Conservation (phyloP, 1,140 invertebrate species). For the Lineus longissimus region DNA sequence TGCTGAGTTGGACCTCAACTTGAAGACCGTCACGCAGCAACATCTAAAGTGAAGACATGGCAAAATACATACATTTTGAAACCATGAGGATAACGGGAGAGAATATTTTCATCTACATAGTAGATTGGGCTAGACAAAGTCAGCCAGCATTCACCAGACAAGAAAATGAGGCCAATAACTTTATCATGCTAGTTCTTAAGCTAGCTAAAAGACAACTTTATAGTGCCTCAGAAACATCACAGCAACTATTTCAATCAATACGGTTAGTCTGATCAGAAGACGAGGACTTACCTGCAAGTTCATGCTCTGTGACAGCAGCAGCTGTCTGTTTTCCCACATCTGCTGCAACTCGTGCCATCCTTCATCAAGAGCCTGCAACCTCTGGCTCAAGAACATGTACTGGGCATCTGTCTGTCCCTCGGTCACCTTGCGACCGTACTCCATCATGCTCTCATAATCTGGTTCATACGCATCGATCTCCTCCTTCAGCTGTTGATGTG, state of each 20-base stretch:
- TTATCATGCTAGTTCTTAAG: too few relatives aligned
- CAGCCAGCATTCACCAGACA: too few relatives aligned
- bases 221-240: too few relatives aligned
- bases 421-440: constrained; percentile 93
- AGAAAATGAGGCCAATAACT: too few relatives aligned
- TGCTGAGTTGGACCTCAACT: constrained; percentile 93
- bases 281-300: constrained; percentile 48
- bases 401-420: constrained; percentile 84
- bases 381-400: constrained; percentile 96
- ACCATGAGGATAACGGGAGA: not conserved
- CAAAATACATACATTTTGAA: not conserved
- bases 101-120: not conserved
- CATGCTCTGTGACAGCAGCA: constrained; percentile 88
- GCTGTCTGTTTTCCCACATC: constrained; percentile 99
- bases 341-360: constrained; percentile 98
- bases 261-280: not conserved
- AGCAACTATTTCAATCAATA: too few relatives aligned
- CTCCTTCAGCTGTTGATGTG: constrained; percentile 93
- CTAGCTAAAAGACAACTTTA: too few relatives aligned
- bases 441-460: constrained; percentile 98
- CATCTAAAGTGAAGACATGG: constrained; percentile 63
- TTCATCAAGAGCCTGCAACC: constrained; percentile 94
- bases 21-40: constrained; percentile 95
- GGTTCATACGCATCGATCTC: constrained; percentile 99
- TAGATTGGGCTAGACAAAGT: too few relatives aligned